These are phyloP conservation scores for Danaus plexippus DNA, from an alignment of 1,140 invertebrate genomes.

Conservation along the genomic window DNA sequence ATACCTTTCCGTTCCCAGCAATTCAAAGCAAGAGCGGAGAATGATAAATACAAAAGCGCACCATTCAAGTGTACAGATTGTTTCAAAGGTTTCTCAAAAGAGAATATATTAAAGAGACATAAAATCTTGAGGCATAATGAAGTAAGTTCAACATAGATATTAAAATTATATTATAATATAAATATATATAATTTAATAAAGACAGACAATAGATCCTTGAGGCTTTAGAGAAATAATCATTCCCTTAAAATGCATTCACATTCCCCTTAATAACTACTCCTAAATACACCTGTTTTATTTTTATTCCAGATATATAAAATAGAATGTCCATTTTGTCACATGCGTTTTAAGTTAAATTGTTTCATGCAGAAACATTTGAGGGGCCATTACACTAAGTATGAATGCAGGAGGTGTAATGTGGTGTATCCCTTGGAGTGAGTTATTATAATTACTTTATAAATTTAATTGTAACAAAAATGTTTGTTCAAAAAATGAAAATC, in stretches of 20 bases:
- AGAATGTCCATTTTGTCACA: slow-evolving; percentile 49
- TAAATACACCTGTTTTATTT: too few species aligned
- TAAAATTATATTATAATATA: too few species aligned
- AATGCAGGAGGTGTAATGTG: slow-evolving; percentile 41
- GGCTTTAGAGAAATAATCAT: too few species aligned
- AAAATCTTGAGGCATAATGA: slow-evolving; percentile 37
- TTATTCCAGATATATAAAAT: too few species aligned
- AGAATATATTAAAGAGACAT: slow-evolving; percentile 47
- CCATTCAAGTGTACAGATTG: slow-evolving; percentile 47
- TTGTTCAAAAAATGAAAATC: too few species aligned
- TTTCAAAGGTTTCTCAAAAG: slow-evolving; percentile 53
- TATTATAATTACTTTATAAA: not conserved
- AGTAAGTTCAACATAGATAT: slow-evolving; percentile 26
- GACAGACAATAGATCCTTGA: too few species aligned
- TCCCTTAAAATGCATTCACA: too few species aligned
- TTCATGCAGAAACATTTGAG: slow-evolving; percentile 38
- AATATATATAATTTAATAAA: too few species aligned
- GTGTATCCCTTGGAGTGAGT: slow-evolving; percentile 48
- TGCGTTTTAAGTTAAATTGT: slow-evolving; percentile 42
- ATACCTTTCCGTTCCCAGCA: slow-evolving; percentile 19
- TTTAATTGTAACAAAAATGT: too few species aligned
- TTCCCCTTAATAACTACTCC: too few species aligned
- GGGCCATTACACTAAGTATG: slow-evolving; percentile 41
- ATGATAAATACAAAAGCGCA: slow-evolving; percentile 41
- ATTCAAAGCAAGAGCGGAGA: slow-evolving; percentile 33